Evolutionary conservation across 2,797 vertebrate genomes (phyloP), one percentile per base, ranked within the genome.

Genomic region (Dermochelys coriacea): DNA sequence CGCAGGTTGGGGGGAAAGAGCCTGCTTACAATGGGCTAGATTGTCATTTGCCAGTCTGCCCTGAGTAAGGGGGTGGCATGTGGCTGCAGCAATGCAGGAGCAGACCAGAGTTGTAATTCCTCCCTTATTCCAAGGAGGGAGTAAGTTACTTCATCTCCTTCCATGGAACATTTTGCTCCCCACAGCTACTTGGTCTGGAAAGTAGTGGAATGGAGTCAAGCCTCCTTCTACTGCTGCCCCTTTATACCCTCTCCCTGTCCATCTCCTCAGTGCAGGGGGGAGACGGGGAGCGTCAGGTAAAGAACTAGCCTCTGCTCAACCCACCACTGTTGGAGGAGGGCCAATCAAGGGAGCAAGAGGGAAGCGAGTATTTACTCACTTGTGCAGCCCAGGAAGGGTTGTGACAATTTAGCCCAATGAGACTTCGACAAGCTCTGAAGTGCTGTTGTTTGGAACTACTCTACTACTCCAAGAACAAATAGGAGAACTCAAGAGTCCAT

Each of bases 381-480:
- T 2, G 54, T 9, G 51, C n/a, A 77, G 45, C 12, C 19, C 21
- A 80, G 23, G 37, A 47, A 25, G 71, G 4, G n/a, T 14, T 84
- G 34, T 4, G 4, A 15, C 21, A 57, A 59, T 10, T 27, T 75
- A 77, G 34, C 19, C 8, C 31, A 82, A 2, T 27, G 50, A 27
- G 11, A 2, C 2, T 41, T 34, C 79, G 50, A n/a, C 61, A 64
- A n/a, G 18, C 54, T 55, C 54, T 55, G 54, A 55, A 29, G 49
- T 27, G 1, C 3, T 0, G 1, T 31, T 31, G 71, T 14, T 2
- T 57, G 14, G 12, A 34, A 50, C 31, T 8, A 16, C 5, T 27
- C 47, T 68, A 34, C 25, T 64, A 1, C 19, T 19, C n/a, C 23
- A 27, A 25, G 54, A 55, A 25, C 54, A 55, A 25, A 55, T 55